Evolutionary conservation across 2,797 vertebrate species (phyloP).

Genomic region (Taeniopygia guttata): DNA sequence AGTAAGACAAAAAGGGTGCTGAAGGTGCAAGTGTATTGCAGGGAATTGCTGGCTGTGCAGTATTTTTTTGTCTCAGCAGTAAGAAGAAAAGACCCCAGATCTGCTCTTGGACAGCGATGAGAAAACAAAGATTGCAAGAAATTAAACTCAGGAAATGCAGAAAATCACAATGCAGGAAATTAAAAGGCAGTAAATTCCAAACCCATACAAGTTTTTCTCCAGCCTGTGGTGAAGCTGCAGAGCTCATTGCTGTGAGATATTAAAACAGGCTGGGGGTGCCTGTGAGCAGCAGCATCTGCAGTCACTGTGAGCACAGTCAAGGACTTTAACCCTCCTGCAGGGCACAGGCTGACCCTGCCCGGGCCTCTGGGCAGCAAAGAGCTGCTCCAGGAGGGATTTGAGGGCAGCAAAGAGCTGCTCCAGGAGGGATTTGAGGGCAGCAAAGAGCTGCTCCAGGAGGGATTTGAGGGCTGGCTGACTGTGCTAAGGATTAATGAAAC

Average conservation of each 20-base stretch:
- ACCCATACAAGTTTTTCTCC: neutral
- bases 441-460: neutral
- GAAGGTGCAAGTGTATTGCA: neutral
- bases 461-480: neutral
- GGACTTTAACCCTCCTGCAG: neutral
- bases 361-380: neutral
- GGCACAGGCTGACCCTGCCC: neutral
- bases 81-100: neutral
- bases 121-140: neutral
- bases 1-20: rapidly evolving
- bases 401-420: neutral
- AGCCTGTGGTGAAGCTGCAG: conserved; percentile 10
- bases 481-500: neutral
- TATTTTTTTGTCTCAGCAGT: neutral
- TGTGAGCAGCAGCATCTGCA: neutral
- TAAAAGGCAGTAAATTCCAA: conserved; percentile 40
- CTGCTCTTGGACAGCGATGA: neutral
- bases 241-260: conserved; percentile 1
- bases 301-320: neutral
- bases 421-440: neutral
- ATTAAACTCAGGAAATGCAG: conserved; percentile 28
- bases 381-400: neutral
- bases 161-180: conserved; percentile 47
- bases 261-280: neutral
- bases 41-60: neutral